Conservation (phyloP, 2,797 vertebrate genomes). For the Notamacropus eugenii region DNA sequence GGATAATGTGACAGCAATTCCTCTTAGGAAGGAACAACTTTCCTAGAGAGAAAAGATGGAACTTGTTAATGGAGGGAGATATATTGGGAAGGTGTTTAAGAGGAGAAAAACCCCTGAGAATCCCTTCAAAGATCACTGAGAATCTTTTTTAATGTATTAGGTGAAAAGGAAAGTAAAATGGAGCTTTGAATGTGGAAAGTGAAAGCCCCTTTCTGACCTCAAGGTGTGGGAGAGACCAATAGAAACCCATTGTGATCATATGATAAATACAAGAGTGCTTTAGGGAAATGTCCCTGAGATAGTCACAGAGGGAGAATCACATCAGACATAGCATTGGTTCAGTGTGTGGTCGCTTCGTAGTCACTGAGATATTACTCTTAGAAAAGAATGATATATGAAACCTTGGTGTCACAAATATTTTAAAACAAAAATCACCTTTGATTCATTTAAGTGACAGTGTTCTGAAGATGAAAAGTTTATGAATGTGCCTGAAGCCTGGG, state of each 20-base stretch:
- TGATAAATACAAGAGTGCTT: accelerated
- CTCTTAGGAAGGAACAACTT: background rate
- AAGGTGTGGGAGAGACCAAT: accelerated
- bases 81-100: background rate
- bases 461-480: background rate
- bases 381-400: background rate
- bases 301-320: background rate
- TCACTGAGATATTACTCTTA: background rate
- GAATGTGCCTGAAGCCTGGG: background rate
- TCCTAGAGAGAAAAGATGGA: accelerated
- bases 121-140: accelerated
- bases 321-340: background rate
- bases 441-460: background rate
- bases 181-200: background rate
- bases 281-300: background rate
- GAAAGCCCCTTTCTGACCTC: background rate
- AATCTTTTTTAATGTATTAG: background rate
- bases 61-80: background rate
- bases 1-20: background rate
- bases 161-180: background rate
- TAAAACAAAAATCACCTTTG: background rate
- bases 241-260: accelerated
- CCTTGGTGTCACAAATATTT: background rate
- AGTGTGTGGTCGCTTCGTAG: background rate
- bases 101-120: accelerated